Evolutionary conservation across 2,888 invertebrate genomes (phyloP), one percentile per base, ranked within the genome.

Genomic region (Meandrusa payeni): DNA sequence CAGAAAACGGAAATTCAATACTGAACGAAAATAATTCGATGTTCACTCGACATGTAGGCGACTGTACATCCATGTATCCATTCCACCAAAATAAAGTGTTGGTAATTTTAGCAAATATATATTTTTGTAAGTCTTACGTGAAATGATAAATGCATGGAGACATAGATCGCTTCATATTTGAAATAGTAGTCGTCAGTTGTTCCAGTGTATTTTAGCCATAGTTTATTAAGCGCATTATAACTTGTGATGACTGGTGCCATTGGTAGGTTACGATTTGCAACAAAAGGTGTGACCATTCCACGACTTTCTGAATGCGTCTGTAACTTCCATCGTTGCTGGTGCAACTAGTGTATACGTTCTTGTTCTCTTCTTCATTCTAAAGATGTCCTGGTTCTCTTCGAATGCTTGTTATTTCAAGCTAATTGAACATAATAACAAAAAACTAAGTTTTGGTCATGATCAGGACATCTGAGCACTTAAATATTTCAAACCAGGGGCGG

Each of bases 231-330:
- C 75, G 81, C 85, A 79, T 83, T 83, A 75, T 83, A 72, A 83
- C 76, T 81, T 85, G 86, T 86, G 86, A 87, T 87, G 86, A 82
- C 78, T 77, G 86, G 86, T 87, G 86, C 86, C 86, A 87, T 83
- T 85, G 85, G 80, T 86, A 86, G 85, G 65, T 74, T 82, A 86
- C 74, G 82, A 73, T 72, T 72, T 74, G 78, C 73, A 67, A 76
- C 70, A 72, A 62, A 59, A 66, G 67, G 59, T 65, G 74, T 66
- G 74, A 67, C 65, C 75, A 61, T 67, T 72, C 72, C 63, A 64
- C 61, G 63, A 65, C 73, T 74, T 75, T 67, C 69, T 58, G 74
- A 67, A 68, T 68, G 73, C 51, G 57, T 72, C 71, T 74, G 63
- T 72, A 64, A 78, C 81, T 86, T 85, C 82, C 83, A 82, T 79